Base-by-base conservation (phyloP, 2,888 invertebrate genomes). In the Dorcus parallelipipedus region DNA sequence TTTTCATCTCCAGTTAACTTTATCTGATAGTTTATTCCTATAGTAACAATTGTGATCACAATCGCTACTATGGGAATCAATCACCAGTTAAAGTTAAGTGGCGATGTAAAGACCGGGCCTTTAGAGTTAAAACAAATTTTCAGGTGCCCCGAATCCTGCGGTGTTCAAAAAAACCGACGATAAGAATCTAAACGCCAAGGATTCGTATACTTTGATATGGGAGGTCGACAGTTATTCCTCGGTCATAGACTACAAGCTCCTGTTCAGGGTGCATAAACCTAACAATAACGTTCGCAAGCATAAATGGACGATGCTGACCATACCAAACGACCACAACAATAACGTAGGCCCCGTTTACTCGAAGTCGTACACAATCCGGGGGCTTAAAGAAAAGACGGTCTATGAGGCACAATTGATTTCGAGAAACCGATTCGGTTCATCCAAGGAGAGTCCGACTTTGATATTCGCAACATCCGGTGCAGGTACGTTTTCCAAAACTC, bases 371-470 rank as follows among this genome's bases (percentile, higher is more conserved):
- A 88, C 87, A 0, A 82, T 93, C 2, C 82, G 85, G 54, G 93
- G 92, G 0, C 80, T 93, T 2, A 84, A 86, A 33, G 86, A 87
- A 1, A 86, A 87, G 4, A 88, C 87, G 0, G 84, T 89, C 0
- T 93, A 92, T 67, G 92, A 93, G 78, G 90, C 89, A 0, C 80
- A 87, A 0, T 84, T 93, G 2, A 82, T 87, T n/a, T 90, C 91
- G 0, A 84, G 91, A 73, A 93, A 93, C 76, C 84, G 88, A 69
- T 92, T 87, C 69, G 93, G 93, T n/a, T 91, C 90, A 90, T 92
- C 92, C 66, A 88, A 88, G 66, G 86, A 87, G 0, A 91, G 91
- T 9, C 83, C 87, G 2, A 81, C 89, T 50, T 79, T 90, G 56
- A 84, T 88, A 71, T 93, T 93, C 71, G 86, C 90, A 9, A 93